Conservation (phyloP, 2,797 vertebrate genomes). For the Mallotus villosus region DNA sequence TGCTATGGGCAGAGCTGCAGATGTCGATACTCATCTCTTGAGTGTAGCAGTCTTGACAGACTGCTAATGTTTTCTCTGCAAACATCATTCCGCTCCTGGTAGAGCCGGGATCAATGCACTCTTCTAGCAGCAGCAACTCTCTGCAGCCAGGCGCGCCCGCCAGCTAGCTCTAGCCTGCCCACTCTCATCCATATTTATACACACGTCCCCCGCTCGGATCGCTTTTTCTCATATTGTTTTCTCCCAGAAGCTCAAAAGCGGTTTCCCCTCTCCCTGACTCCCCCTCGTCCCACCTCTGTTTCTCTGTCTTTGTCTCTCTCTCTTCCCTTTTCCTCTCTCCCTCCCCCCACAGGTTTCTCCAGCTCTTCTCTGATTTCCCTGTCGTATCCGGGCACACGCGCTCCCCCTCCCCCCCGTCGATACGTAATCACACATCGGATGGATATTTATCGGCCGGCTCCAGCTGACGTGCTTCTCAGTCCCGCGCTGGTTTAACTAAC, state of each 20-base stretch:
- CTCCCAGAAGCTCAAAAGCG: background rate
- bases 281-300: slow-evolving; percentile 12
- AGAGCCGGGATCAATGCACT: slow-evolving; percentile 58
- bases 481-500: slow-evolving; percentile 41
- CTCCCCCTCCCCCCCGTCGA: slow-evolving; percentile 50
- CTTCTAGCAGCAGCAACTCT: slow-evolving; percentile 13
- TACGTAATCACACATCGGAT: slow-evolving; percentile 67
- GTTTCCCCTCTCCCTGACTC: slow-evolving; percentile 12
- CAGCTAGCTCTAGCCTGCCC: slow-evolving; percentile 22
- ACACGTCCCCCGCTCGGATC: slow-evolving; percentile 45
- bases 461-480: slow-evolving; percentile 47
- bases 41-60: slow-evolving; percentile 55
- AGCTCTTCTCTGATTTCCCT: slow-evolving; percentile 75
- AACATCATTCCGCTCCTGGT: slow-evolving; percentile 51
- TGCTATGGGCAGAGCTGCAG: slow-evolving; percentile 24
- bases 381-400: slow-evolving; percentile 38
- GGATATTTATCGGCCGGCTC: slow-evolving; percentile 55
- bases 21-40: slow-evolving; percentile 67
- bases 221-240: slow-evolving; percentile 39
- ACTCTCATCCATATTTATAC: slow-evolving; percentile 65
- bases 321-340: background rate
- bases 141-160: slow-evolving; percentile 3
- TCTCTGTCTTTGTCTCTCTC: slow-evolving; percentile 31
- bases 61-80: slow-evolving; percentile 69
- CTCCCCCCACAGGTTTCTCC: slow-evolving; percentile 15